These are phyloP conservation scores for Phrynocephalus vlangalii DNA, from an alignment of 2,797 vertebrate species.

Conservation along the genomic window DNA sequence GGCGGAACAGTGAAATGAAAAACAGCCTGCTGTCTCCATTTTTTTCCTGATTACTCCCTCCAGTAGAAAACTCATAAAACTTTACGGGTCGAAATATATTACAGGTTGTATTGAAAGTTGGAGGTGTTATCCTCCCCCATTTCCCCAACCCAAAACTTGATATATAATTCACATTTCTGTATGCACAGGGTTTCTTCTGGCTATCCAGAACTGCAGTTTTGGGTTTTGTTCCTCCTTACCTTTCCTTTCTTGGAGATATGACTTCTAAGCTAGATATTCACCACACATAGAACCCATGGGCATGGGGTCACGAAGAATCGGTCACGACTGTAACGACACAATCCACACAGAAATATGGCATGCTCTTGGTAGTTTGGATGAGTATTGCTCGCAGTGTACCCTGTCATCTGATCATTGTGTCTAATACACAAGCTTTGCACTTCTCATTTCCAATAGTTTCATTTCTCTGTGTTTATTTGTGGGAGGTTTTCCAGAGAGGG, in stretches of 20 bases:
- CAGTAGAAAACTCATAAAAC: constrained; percentile 35
- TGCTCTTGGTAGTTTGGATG: not conserved
- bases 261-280: not conserved
- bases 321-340: no score
- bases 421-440: not conserved
- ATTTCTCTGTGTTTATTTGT: no score
- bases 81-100: not conserved
- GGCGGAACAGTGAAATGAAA: constrained; percentile 30
- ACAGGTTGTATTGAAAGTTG: constrained; percentile 32
- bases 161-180: constrained; percentile 22
- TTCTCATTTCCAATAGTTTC: not conserved
- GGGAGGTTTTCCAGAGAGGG: no score
- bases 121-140: not conserved
- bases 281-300: not conserved
- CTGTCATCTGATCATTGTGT: not conserved
- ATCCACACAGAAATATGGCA: not conserved
- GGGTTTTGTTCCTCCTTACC: not conserved
- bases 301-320: not conserved
- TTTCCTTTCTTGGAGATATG: not conserved
- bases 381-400: not conserved
- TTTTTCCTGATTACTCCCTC: constrained; percentile 40
- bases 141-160: constrained; percentile 9
- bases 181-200: not conserved
- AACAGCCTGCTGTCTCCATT: constrained; percentile 18
- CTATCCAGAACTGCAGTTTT: not conserved